phyloP scores from a whole-genome alignment of 2,797 vertebrate genomes.

The Antrozous pallidus region DNA sequence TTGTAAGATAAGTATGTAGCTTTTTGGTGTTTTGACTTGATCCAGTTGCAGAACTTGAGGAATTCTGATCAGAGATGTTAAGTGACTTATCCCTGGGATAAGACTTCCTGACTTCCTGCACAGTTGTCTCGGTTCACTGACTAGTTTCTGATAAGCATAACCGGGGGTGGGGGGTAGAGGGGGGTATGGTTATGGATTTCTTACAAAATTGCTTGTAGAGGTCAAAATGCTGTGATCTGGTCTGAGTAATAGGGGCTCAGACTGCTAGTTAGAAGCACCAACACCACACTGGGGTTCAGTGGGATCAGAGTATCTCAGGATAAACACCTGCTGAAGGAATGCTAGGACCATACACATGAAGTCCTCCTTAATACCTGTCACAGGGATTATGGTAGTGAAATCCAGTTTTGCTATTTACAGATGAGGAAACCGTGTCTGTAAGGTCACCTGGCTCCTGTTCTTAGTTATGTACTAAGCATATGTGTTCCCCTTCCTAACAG shows the following conservation, averaged over 20 bases:
- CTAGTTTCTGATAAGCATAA: background rate
- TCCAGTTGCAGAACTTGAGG: background rate
- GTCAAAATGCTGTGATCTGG: background rate
- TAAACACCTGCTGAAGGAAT: background rate
- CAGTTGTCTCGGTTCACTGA: background rate
- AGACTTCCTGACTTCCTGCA: background rate
- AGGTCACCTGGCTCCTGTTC: background rate
- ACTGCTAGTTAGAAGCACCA: background rate
- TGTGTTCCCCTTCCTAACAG: background rate
- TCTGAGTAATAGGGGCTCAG: background rate
- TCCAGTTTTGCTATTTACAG: background rate
- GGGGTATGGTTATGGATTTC: background rate
- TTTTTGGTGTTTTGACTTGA: background rate
- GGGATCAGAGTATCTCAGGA: background rate
- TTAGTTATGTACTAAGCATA: background rate
- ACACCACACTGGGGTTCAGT: background rate
- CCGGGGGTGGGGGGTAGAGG: background rate
- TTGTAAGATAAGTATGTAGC: background rate
- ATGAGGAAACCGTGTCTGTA: background rate
- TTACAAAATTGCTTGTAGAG: background rate
- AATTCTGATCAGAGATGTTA: background rate
- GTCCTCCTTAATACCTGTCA: background rate
- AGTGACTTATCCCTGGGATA: background rate
- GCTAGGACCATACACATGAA: background rate
- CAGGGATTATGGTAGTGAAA: background rate